Evolutionary conservation across 2,797 vertebrate species (phyloP).

Genomic region (Toxotes lorentzi): DNA sequence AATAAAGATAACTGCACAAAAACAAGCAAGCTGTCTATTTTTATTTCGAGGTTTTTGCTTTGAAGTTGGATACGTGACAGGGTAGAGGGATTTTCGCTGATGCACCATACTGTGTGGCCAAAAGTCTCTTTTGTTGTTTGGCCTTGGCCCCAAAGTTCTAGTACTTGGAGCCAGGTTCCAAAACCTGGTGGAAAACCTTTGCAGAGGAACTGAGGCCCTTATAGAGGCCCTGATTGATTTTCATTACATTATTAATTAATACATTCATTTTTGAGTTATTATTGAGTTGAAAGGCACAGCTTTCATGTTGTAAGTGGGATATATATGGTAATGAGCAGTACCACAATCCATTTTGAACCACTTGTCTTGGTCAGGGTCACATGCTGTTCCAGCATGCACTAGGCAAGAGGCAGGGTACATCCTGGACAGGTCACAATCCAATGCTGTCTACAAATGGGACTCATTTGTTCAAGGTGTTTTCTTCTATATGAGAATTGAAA

Average conservation of each 20-base stretch:
- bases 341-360: neutral
- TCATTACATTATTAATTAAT: too few relatives aligned
- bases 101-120: too few relatives aligned
- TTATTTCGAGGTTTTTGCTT: constrained; percentile 38
- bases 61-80: neutral
- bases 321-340: neutral
- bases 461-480: neutral
- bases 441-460: neutral
- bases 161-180: too few relatives aligned
- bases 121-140: too few relatives aligned
- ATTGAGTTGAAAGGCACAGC: neutral
- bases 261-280: too few relatives aligned
- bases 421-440: neutral
- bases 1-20: constrained; percentile 87
- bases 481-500: neutral
- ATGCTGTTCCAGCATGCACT: neutral
- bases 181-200: too few relatives aligned
- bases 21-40: constrained; percentile 20
- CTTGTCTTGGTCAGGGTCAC: neutral
- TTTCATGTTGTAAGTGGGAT: neutral
- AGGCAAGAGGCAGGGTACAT: neutral
- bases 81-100: too few relatives aligned
- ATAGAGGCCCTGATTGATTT: too few relatives aligned
- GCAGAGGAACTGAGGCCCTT: too few relatives aligned
- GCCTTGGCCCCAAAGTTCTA: too few relatives aligned